Evolutionary conservation across 1,140 invertebrate species (phyloP).

Genomic region (Alviniconcha marisindica): DNA sequence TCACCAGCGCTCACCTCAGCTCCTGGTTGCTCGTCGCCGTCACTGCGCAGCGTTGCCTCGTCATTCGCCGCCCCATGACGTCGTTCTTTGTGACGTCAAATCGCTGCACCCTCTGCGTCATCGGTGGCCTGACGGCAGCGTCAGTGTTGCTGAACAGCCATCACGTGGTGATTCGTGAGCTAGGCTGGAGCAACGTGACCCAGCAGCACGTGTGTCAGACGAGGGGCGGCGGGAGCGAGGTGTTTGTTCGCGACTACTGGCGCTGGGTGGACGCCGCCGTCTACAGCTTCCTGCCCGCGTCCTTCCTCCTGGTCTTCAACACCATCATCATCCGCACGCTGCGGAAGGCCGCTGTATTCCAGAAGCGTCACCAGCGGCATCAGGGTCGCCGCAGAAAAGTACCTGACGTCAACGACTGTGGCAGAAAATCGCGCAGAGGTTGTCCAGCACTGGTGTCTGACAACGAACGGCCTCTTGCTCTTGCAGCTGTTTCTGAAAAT

Average conservation of each 20-base stretch:
- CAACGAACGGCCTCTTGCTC: too few species aligned
- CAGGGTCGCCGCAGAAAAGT: too few species aligned
- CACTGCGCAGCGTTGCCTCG: conserved; percentile 28
- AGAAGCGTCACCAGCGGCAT: background rate
- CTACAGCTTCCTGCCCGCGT: conserved; percentile 34
- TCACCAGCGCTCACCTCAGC: conserved; percentile 31
- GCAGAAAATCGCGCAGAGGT: too few species aligned
- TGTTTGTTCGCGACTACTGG: conserved; percentile 19
- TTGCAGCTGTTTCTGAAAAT: too few species aligned
- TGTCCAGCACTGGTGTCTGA: too few species aligned
- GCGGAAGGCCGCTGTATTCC: background rate
- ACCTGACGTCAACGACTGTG: too few species aligned
- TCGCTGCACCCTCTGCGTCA: conserved; percentile 20
- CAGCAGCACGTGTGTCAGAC: background rate
- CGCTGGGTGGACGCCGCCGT: conserved; percentile 37
- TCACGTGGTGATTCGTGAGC: conserved; percentile 5
- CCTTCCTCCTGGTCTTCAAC: conserved; percentile 38
- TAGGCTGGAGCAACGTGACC: background rate
- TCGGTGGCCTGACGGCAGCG: conserved; percentile 5
- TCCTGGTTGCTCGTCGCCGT: conserved; percentile 33
- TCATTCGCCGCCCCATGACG: conserved; percentile 27
- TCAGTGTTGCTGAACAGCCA: conserved; percentile 10
- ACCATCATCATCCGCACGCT: conserved; percentile 13
- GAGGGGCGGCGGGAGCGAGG: background rate
- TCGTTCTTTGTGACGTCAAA: conserved; percentile 17